These are phyloP conservation scores for Aromia moschata DNA, from an alignment of 2,888 invertebrate genomes.

Conservation along the genomic window DNA sequence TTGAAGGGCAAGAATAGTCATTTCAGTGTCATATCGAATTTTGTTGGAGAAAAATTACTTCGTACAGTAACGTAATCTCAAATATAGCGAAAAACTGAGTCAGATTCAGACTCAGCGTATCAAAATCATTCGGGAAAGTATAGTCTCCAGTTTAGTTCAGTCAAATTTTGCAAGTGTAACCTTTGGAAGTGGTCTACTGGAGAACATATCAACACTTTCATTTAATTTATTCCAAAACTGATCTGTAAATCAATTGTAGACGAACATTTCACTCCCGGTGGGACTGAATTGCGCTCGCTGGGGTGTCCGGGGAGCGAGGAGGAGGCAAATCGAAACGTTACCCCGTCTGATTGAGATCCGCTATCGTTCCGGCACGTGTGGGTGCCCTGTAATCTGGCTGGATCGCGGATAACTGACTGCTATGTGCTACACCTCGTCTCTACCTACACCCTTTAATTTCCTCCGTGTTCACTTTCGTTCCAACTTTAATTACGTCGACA, in stretches of 20 bases:
- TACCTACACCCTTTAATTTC: conserved; percentile 58
- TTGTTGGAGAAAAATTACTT: too few species aligned
- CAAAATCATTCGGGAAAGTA: too few species aligned
- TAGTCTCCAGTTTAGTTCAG: too few species aligned
- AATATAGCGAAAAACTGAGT: too few species aligned
- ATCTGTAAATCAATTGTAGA: neutral
- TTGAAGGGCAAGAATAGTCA: too few species aligned
- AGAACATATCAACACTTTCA: too few species aligned
- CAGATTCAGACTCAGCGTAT: too few species aligned
- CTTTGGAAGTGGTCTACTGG: too few species aligned
- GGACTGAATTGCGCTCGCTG: neutral
- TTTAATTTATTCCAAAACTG: too few species aligned
- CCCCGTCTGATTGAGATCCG: conserved; percentile 29
- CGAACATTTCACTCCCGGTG: neutral
- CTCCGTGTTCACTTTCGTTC: conserved; percentile 51
- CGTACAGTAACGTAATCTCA: too few species aligned
- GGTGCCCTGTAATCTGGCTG: conserved; percentile 54
- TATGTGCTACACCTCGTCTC: conserved; percentile 53
- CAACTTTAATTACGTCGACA: conserved; percentile 52
- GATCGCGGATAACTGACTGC: conserved; percentile 54
- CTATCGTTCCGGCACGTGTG: conserved; percentile 44
- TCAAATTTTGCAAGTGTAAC: too few species aligned
- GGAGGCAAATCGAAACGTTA: conserved; percentile 14
- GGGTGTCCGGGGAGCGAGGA: conserved; percentile 1
- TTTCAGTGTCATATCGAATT: too few species aligned